Conservation (phyloP, 2,888 invertebrate species). For the Troilus luridus region DNA sequence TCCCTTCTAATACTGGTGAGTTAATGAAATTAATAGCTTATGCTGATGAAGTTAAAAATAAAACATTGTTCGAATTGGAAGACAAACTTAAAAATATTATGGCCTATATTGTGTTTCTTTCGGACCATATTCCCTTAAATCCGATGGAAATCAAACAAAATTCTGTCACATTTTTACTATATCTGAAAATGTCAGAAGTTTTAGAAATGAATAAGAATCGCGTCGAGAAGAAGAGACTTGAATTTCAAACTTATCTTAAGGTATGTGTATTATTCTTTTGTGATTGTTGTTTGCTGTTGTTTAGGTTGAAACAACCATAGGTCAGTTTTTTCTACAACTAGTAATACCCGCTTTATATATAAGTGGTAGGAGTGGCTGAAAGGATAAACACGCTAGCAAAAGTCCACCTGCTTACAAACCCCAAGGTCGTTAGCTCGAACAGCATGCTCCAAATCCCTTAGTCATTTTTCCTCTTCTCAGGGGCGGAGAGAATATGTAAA, state of each 20-base stretch:
- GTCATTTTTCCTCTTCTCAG: too few species aligned
- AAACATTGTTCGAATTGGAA: conserved; percentile 81
- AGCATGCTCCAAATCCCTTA: too few species aligned
- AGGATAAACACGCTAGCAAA: too few species aligned
- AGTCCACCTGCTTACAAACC: too few species aligned
- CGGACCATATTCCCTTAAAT: conserved; percentile 85
- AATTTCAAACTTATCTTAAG: conserved; percentile 87
- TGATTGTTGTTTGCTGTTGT: neutral
- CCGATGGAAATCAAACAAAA: conserved; percentile 91
- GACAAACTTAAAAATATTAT: conserved; percentile 77
- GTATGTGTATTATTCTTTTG: conserved; percentile 67
- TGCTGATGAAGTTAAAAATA: conserved; percentile 81
- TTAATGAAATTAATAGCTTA: conserved; percentile 87
- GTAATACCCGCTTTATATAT: too few species aligned
- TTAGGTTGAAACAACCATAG: too few species aligned
- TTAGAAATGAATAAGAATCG: conserved; percentile 87
- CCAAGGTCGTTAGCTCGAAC: too few species aligned
- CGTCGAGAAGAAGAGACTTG: conserved; percentile 84
- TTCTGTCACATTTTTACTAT: conserved; percentile 89
- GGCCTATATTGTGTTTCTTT: conserved; percentile 84
- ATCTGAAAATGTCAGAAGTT: conserved; percentile 83
- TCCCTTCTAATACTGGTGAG: conserved; percentile 87
- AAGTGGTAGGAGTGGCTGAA: too few species aligned
- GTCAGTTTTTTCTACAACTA: too few species aligned
- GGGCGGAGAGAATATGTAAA: too few species aligned